phyloP scores from a whole-genome alignment of 1,140 invertebrate genomes.

The Lepidurus couesii region DNA sequence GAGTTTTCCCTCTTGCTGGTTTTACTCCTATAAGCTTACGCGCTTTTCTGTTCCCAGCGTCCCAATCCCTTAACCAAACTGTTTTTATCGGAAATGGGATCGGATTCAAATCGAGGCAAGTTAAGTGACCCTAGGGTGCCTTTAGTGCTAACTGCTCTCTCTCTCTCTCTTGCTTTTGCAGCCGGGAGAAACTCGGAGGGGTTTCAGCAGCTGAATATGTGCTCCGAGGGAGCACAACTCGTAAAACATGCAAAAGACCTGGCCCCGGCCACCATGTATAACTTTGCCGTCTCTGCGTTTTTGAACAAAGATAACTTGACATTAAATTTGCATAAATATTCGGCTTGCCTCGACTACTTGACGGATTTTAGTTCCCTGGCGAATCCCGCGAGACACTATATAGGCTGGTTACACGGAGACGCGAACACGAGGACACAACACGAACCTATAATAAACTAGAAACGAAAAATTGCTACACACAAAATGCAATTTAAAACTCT shows the following conservation, averaged over 20 bases:
- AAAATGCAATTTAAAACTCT: no score
- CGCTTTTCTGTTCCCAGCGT: slow-evolving; percentile 8
- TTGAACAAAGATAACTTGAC: slow-evolving; percentile 15
- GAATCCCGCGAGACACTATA: no score
- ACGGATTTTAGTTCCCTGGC: not conserved
- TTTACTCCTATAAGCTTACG: slow-evolving; percentile 6
- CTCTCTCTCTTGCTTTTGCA: slow-evolving; percentile 13
- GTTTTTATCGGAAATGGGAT: slow-evolving; percentile 19
- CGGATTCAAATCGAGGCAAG: slow-evolving; percentile 21
- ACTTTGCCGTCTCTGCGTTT: slow-evolving; percentile 18
- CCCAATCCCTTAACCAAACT: slow-evolving; percentile 21
- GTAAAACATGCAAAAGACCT: slow-evolving; percentile 22
- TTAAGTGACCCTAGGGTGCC: slow-evolving; percentile 20
- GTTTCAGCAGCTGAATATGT: not conserved
- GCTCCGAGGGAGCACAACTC: slow-evolving; percentile 8
- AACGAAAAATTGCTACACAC: no score
- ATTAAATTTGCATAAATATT: slow-evolving; percentile 19
- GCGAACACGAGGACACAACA: no score
- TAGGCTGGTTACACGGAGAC: no score
- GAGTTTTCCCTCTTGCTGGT: not conserved
- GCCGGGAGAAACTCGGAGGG: not conserved
- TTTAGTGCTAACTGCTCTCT: slow-evolving; percentile 22
- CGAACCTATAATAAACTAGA: no score
- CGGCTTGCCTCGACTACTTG: not conserved
- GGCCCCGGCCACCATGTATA: slow-evolving; percentile 10